Conservation (phyloP, 2,888 invertebrate genomes). For the Chymomyza procnemis region DNA sequence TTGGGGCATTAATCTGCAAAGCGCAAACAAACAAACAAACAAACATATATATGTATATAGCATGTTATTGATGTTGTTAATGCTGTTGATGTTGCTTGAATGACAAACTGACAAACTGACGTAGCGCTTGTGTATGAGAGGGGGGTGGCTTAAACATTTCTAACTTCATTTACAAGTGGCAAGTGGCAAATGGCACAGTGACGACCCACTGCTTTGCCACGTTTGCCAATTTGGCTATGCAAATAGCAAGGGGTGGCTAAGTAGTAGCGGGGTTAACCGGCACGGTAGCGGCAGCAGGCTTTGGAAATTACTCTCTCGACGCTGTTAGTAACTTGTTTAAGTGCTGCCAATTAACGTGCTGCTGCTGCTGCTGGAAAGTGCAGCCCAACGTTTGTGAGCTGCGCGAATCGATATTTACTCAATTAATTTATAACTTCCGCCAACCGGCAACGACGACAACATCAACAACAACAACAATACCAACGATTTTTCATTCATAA, state of each 20-base stretch:
- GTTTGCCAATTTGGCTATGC: slow-evolving; percentile 61
- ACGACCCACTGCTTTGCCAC: not conserved
- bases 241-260: slow-evolving; percentile 31
- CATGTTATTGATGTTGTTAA: slow-evolving; percentile 21
- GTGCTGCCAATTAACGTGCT: slow-evolving; percentile 65
- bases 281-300: not conserved
- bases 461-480: slow-evolving; percentile 17
- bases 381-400: slow-evolving; percentile 28
- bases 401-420: slow-evolving; percentile 71
- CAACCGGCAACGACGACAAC: slow-evolving; percentile 30
- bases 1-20: slow-evolving; percentile 55
- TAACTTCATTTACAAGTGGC: slow-evolving; percentile 25
- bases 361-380: slow-evolving; percentile 17
- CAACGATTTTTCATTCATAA: slow-evolving; percentile 52
- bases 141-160: slow-evolving; percentile 26
- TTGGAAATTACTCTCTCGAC: slow-evolving; percentile 4
- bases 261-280: no score
- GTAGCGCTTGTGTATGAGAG: not conserved
- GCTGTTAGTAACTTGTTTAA: slow-evolving; percentile 32
- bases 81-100: not conserved
- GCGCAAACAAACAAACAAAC: not conserved
- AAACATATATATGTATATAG: slow-evolving; percentile 8
- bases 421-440: slow-evolving; percentile 73
- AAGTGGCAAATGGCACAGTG: not conserved
- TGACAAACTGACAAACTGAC: not conserved